phyloP scores from a whole-genome alignment of 2,113 vertebrate species.

The Osmerus mordax region DNA sequence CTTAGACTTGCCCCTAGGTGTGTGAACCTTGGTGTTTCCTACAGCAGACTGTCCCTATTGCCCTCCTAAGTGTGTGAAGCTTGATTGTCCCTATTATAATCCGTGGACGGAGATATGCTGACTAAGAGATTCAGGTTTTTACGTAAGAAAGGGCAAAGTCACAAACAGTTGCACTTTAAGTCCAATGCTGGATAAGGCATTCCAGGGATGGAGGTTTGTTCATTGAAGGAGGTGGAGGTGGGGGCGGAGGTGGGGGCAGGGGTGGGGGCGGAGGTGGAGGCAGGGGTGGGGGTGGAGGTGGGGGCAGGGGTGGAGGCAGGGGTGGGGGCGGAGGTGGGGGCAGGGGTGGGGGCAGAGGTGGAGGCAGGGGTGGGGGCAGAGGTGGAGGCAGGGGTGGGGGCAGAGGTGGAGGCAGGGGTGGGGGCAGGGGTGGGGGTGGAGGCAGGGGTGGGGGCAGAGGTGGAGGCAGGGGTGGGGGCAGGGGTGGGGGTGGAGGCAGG shows the following conservation, averaged over 20 bases:
- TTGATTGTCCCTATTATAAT: slow-evolving; percentile 28
- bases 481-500: too few relatives aligned
- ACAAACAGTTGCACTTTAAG: slow-evolving; percentile 33
- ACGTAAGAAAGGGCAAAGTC: slow-evolving; percentile 37
- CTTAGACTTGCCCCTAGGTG: neutral
- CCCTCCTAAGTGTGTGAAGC: neutral
- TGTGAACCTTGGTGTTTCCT: slow-evolving; percentile 17
- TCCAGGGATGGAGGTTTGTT: slow-evolving; percentile 42
- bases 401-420: too few relatives aligned
- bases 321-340: too few relatives aligned
- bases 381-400: too few relatives aligned
- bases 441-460: too few relatives aligned
- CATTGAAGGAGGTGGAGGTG: neutral
- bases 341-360: too few relatives aligned
- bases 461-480: too few relatives aligned
- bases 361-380: too few relatives aligned
- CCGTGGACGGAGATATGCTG: slow-evolving; percentile 27
- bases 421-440: too few relatives aligned
- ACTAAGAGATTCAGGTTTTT: slow-evolving; percentile 25
- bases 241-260: neutral
- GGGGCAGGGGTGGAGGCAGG: too few relatives aligned
- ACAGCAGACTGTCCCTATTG: slow-evolving; percentile 10
- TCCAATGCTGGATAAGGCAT: slow-evolving; percentile 64
- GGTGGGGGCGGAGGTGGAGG: too few relatives aligned
- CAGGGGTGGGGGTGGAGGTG: too few relatives aligned